Evolutionary conservation across 2,113 vertebrate genomes (phyloP).

Genomic region (Siphamia tubifer): DNA sequence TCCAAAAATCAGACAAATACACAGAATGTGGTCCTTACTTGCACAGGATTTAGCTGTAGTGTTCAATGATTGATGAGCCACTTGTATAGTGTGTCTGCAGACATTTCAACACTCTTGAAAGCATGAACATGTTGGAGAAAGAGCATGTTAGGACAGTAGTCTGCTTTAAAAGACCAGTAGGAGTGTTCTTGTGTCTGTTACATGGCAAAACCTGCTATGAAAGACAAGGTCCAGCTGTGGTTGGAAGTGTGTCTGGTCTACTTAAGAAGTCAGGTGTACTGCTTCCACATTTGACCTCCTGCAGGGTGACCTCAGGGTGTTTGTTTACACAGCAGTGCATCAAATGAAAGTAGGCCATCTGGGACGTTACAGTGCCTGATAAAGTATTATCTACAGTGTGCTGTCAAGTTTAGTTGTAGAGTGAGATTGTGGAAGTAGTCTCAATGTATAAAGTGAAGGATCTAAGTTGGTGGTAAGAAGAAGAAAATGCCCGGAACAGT

Average conservation of each 20-base stretch:
- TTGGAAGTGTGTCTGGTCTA: constrained; percentile 24
- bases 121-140: constrained; percentile 11
- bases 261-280: constrained; percentile 44
- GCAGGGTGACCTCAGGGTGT: constrained; percentile 70
- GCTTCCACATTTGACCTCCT: constrained; percentile 61
- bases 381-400: constrained; percentile 29
- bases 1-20: constrained; percentile 53
- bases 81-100: constrained; percentile 39
- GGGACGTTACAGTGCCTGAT: constrained; percentile 36
- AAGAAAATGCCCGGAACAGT: not conserved
- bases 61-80: constrained; percentile 58
- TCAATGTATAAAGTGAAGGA: too few relatives aligned
- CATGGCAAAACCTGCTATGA: not conserved
- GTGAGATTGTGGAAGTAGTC: not conserved
- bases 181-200: constrained; percentile 3
- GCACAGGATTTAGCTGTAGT: constrained; percentile 42
- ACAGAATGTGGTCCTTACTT: constrained; percentile 37
- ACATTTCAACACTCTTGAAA: constrained; percentile 39
- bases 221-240: constrained; percentile 29
- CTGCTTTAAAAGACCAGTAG: not conserved
- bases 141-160: constrained; percentile 8
- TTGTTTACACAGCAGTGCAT: constrained; percentile 63
- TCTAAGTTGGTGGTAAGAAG: too few relatives aligned
- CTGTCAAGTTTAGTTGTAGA: constrained; percentile 19
- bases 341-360: constrained; percentile 63